Evolutionary conservation across 2,888 invertebrate genomes (phyloP).

Genomic region (Homarus gammarus): DNA sequence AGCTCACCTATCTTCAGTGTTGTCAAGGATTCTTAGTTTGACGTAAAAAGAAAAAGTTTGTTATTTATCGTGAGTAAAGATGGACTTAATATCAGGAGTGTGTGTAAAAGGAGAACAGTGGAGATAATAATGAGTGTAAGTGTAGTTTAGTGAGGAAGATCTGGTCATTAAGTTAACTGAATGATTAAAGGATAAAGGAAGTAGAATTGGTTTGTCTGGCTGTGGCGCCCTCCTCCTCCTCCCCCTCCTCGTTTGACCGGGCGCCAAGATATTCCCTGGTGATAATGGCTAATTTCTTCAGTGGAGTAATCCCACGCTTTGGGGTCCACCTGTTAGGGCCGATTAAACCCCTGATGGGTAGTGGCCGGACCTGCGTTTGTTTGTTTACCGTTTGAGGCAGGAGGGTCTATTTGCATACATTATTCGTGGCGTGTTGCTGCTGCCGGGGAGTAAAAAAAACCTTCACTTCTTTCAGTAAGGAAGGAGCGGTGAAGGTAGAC

Average conservation of each 20-base stretch:
- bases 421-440: neutral
- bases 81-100: neutral
- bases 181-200: neutral
- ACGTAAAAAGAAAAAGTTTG: neutral
- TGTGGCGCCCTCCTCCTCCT: slow-evolving; percentile 28
- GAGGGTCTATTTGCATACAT: neutral
- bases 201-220: slow-evolving; percentile 14
- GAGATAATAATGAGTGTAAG: neutral
- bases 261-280: slow-evolving; percentile 41
- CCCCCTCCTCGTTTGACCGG: slow-evolving; percentile 47
- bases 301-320: slow-evolving; percentile 38
- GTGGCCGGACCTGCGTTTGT: neutral
- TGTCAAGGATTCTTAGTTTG: neutral
- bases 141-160: neutral
- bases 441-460: neutral
- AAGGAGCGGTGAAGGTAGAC: neutral
- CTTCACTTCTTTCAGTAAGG: neutral
- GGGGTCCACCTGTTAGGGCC: slow-evolving; percentile 37
- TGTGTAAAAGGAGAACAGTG: too few species aligned
- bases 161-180: neutral
- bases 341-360: slow-evolving; percentile 19
- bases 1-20: neutral
- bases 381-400: neutral
- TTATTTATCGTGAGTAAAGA: too few species aligned
- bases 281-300: slow-evolving; percentile 56